A percentile compares a stretch with the other conserved stretches of the same genome.
Evolutionary conservation across 53 echinoderm and acorn worm genomes (phyloP).

Genomic region (Zoroaster sp.): DNA sequence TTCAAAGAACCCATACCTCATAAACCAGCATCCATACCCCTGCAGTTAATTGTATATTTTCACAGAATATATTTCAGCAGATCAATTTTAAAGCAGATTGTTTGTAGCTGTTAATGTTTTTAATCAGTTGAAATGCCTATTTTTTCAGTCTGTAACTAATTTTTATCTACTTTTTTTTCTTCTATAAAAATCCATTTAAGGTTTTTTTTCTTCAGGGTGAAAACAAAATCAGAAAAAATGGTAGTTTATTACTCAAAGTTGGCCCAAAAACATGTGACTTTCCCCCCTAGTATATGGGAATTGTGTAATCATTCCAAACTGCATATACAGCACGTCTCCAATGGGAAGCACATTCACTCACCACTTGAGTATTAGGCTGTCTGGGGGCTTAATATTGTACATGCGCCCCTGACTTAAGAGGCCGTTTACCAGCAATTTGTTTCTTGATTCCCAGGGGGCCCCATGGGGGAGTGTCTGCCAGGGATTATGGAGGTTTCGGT

Average conservation of each 20-base stretch:
- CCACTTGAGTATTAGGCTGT: slow-evolving; percentile 29
- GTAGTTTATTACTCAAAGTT: slow-evolving; percentile 29
- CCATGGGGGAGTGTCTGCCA: background rate
- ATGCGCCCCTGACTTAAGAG: slow-evolving; percentile 6
- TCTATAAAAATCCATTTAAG: too few relatives aligned
- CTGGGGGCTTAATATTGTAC: slow-evolving; percentile 43
- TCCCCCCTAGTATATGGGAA: background rate
- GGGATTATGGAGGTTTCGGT: slow-evolving; percentile 14
- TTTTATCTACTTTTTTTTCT: too few relatives aligned
- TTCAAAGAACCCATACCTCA: too few relatives aligned
- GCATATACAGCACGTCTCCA: background rate
- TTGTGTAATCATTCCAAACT: background rate
- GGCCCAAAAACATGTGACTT: slow-evolving; percentile 51
- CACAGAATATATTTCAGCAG: too few relatives aligned
- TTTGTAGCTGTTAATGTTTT: too few relatives aligned
- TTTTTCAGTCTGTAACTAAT: too few relatives aligned
- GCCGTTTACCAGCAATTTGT: slow-evolving; percentile 38
- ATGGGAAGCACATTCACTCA: slow-evolving; percentile 36
- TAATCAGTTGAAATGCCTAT: too few relatives aligned
- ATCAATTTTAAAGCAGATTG: too few relatives aligned
- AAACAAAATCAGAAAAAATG: background rate
- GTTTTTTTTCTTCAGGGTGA: background rate
- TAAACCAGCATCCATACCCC: too few relatives aligned
- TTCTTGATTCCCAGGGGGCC: background rate
- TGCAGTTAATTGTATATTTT: too few relatives aligned